Conservation (phyloP, 2,888 invertebrate species). For the Dicycla oo region DNA sequence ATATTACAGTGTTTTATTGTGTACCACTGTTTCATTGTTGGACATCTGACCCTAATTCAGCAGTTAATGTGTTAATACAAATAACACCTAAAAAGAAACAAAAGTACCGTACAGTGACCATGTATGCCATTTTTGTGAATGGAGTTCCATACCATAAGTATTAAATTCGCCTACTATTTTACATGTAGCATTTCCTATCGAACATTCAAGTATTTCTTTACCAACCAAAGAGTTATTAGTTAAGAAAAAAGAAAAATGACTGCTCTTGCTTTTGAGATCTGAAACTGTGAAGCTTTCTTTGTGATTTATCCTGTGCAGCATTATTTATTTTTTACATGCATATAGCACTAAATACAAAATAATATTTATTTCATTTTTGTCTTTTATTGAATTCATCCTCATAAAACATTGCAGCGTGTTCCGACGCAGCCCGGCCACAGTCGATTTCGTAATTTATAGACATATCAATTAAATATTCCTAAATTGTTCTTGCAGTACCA, state of each 20-base stretch:
- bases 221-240: conserved; percentile 72
- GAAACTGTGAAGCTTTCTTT: conserved; percentile 70
- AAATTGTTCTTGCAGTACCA: no score
- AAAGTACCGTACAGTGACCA: neutral
- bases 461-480: no score
- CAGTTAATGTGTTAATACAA: no score
- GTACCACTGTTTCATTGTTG: no score
- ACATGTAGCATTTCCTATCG: conserved; percentile 5
- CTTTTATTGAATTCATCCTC: conserved; percentile 48
- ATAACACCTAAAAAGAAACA: no score
- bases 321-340: conserved; percentile 77
- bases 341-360: conserved; percentile 69
- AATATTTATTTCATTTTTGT: conserved; percentile 68
- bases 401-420: no score
- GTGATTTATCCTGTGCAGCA: conserved; percentile 74
- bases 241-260: conserved; percentile 45
- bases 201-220: conserved; percentile 49
- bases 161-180: neutral
- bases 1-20: no score
- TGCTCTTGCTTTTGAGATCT: conserved; percentile 69
- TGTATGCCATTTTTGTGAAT: neutral
- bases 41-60: no score
- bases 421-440: no score
- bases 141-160: neutral
- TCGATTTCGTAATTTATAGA: no score